Base-by-base conservation (phyloP, 1,140 invertebrate species). In the Plectrocnemia conspersa region DNA sequence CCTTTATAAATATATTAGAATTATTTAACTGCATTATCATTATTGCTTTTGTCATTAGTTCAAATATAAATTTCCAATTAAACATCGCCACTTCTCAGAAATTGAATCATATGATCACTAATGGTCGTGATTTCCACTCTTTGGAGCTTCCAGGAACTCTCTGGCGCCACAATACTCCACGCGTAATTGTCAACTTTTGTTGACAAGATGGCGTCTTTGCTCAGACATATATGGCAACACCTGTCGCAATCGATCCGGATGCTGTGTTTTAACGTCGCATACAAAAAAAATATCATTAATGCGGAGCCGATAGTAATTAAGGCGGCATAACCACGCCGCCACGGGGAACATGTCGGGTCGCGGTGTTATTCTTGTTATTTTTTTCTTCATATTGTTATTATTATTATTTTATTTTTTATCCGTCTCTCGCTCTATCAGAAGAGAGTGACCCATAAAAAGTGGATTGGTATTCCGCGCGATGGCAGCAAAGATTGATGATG, bases 401-500 rank as follows among this genome's bases (percentile, higher is more conserved):
- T 42, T 9, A 42, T 42, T 21, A 23, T 36, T 5, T 7, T 36
- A 5, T 36, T 5, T 16, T 19, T 40, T 19, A 10, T 19, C 22
- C 16, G 32, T 11, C 15, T 40, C 15, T 40, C 40, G 40, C 5
- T n/a, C n/a, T n/a, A n/a, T n/a, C n/a, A n/a, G n/a, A 2, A 15
- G 11, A 11, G 47, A 21, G 47, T 38, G 47, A 50, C 47, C 47
- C 47, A 38, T 50, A 50, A 50, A 47, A 50, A 50, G 47, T 35
- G 47, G 47, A 36, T 50, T 38, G 47, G 47, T 50, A 50, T 38
- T 50, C 47, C 32, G 45, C 29, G 32, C 32, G 33, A 36, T 47
- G 44, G 44, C 44, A 47, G 44, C 44, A 24, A 50, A 50, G 47
- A 50, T 50, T 50, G 47, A 50, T 50, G 47, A 50, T 18, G 47